Evolutionary conservation across 2,113 vertebrate species (phyloP).

Genomic region (Spizaetus ornatus): DNA sequence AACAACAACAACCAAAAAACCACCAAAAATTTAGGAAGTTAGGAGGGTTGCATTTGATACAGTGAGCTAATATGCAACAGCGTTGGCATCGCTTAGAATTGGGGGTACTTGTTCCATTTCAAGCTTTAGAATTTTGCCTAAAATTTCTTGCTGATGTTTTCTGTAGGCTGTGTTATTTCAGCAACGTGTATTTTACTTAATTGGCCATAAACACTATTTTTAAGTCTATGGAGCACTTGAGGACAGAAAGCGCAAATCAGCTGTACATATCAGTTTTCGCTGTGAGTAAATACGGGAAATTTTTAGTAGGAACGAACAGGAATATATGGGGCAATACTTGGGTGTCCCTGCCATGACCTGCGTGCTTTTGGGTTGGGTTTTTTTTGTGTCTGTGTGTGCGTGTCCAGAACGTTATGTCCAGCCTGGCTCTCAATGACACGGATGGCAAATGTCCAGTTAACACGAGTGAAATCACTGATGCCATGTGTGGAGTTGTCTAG

Average conservation of each 20-base stretch:
- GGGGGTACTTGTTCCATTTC: not conserved
- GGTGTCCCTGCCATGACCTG: accelerated
- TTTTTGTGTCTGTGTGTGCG: too few species aligned
- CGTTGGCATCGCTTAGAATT: accelerated
- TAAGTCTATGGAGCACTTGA: not conserved
- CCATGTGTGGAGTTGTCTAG: accelerated
- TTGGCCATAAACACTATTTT: not conserved
- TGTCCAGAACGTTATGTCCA: not conserved
- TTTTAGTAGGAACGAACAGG: not conserved
- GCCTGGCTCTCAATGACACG: not conserved
- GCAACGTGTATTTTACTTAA: not conserved
- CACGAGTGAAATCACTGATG: not conserved
- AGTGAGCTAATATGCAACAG: accelerated
- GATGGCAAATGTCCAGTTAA: accelerated
- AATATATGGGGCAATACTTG: not conserved
- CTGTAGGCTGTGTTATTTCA: not conserved
- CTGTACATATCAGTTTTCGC: accelerated
- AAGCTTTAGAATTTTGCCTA: too few species aligned
- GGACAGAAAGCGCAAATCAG: not conserved
- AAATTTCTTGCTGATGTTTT: not conserved
- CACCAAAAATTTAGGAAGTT: too few species aligned
- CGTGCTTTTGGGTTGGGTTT: not conserved
- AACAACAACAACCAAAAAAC: too few species aligned
- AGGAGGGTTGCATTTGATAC: not conserved
- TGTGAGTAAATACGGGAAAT: not conserved